Percentiles rank a stretch among this genome's conserved stretches.
These are phyloP conservation scores for Phrynocephalus forsythii DNA, from an alignment of 2,797 vertebrate species.

Conservation along the genomic window DNA sequence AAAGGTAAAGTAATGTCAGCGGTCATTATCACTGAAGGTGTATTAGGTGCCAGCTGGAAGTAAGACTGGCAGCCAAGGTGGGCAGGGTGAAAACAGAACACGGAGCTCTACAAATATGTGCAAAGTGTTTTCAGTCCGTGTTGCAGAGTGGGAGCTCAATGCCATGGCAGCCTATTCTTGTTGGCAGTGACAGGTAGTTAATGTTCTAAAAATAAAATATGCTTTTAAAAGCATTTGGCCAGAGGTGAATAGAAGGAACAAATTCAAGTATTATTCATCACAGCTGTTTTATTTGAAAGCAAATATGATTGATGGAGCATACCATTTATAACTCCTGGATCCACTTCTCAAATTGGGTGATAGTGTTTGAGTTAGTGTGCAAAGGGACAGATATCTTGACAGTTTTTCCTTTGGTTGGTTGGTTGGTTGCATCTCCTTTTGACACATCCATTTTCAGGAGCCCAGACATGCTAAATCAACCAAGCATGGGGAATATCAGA, in stretches of 20 bases:
- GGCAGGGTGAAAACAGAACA: not conserved
- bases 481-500: slow-evolving; percentile 25
- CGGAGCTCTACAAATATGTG: no score
- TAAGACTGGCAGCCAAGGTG: not conserved
- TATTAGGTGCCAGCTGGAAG: not conserved
- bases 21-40: no score
- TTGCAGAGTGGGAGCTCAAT: not conserved
- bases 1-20: no score
- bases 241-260: not conserved
- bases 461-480: not conserved
- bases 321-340: not conserved
- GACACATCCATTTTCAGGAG: not conserved
- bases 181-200: not conserved
- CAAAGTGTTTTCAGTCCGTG: not conserved
- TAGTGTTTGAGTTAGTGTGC: not conserved
- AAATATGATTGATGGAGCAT: not conserved
- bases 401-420: not conserved
- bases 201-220: not conserved
- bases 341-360: not conserved
- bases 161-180: not conserved
- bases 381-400: not conserved
- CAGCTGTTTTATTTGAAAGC: not conserved
- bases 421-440: no score
- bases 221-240: not conserved
- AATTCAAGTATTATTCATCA: not conserved